Evolutionary conservation across 2,888 invertebrate species (phyloP).

Genomic region (Chrysolina haemoptera): DNA sequence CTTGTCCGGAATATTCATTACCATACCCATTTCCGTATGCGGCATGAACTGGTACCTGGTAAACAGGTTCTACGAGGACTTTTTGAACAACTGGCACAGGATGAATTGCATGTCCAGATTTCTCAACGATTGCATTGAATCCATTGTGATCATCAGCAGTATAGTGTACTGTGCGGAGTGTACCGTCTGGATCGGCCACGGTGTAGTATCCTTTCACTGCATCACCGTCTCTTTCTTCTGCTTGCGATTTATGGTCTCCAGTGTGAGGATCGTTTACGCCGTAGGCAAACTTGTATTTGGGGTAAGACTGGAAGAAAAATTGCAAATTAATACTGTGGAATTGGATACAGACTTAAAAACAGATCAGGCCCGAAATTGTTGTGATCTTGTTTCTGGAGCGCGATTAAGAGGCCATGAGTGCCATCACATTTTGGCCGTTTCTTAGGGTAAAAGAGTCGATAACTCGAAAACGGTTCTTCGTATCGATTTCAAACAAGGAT

Average conservation of each 20-base stretch:
- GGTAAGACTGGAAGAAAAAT: constrained; percentile 46
- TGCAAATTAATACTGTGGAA: neutral
- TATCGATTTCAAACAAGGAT: no score
- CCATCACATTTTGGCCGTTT: no score
- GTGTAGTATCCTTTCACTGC: constrained; percentile 76
- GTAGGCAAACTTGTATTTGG: constrained; percentile 69
- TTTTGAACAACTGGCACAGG: constrained; percentile 38
- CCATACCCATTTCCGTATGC: constrained; percentile 28
- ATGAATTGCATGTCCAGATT: constrained; percentile 50
- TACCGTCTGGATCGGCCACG: constrained; percentile 76
- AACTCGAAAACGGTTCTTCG: no score
- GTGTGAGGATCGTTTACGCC: constrained; percentile 74
- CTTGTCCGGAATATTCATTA: constrained; percentile 15
- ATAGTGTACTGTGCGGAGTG: constrained; percentile 76
- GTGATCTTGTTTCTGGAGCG: no score
- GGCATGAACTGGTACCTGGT: constrained; percentile 27
- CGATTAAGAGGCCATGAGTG: no score
- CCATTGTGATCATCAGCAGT: constrained; percentile 75
- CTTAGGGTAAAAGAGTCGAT: no score
- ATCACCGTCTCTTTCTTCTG: constrained; percentile 73
- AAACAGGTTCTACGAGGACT: constrained; percentile 34
- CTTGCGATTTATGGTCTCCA: constrained; percentile 72
- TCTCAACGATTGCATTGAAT: constrained; percentile 71
- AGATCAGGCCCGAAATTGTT: no score
- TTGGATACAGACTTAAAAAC: no score